Base-by-base conservation (phyloP, 2,888 invertebrate species). In the Suillia variegata region DNA sequence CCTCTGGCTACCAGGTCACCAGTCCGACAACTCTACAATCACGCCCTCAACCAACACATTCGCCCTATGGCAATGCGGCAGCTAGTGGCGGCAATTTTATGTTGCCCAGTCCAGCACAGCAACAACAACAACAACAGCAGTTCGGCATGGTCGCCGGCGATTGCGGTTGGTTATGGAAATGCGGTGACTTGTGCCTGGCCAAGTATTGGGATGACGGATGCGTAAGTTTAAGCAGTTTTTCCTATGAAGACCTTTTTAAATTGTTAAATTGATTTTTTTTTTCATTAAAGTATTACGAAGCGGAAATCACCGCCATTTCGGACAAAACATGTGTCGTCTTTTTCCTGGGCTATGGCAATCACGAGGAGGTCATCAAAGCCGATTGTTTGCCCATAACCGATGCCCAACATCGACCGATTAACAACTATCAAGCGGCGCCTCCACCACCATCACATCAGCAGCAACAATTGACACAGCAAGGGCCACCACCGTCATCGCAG, bases 151-250 rank as follows among this genome's bases (percentile, higher is more conserved):
- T 62, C 52, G 62, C 67, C 1, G 68, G 70, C 1, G 73, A 74
- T 1, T 63, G 67, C 1, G 68, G 70, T 1, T 67, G 84, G 85
- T 85, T 84, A 67, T 93, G 92, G 92, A 89, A 88, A 75, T 83
- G 88, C 53, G 94, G 93, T 12, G 94, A 94, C 77, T 87, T 89
- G 62, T 94, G 94, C 76, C 85, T 94, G 82, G 95, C 95, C 6
- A 92, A 93, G 74, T 96, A 96, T 82, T 95, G 95, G 95, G 94
- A 95, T 80, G 95, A 95, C 82, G 90, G 91, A 74, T 89, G 89
- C 84, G 94, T 92, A 78, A 84, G 85, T 75, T n/a, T n/a, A n/a
- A n/a, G n/a, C n/a, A n/a, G n/a, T n/a, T n/a, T n/a, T n/a, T n/a
- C 13, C 5, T 20, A 2, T 20, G 8, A 38, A n/a, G 3, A 33